Evolutionary conservation across 2,888 invertebrate species (phyloP).

Genomic region (Hydropsyche betteni): DNA sequence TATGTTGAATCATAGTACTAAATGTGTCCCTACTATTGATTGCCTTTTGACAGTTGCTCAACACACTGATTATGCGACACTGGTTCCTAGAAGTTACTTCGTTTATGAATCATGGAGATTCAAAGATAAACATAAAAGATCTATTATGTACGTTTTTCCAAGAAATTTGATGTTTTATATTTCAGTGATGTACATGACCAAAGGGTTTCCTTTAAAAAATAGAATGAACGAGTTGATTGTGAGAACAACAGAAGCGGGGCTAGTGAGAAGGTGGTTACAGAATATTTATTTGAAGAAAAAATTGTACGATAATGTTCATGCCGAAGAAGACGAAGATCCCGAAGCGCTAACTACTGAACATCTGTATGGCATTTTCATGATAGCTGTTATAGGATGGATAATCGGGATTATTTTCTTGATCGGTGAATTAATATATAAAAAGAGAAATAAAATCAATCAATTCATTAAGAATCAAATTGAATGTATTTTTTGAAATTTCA

Average conservation of each 20-base stretch:
- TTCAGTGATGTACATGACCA: constrained; percentile 33
- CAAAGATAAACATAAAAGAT: neutral
- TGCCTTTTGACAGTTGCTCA: neutral
- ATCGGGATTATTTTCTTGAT: neutral
- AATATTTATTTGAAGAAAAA: neutral
- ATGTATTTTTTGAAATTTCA: too few species aligned
- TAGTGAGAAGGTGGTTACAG: constrained; percentile 1
- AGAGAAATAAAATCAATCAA: too few species aligned
- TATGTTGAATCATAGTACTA: neutral
- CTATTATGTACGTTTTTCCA: constrained; percentile 3
- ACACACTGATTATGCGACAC: neutral
- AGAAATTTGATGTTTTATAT: constrained; percentile 11
- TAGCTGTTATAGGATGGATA: neutral
- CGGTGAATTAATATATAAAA: too few species aligned
- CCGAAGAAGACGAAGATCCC: neutral
- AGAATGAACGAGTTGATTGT: constrained; percentile 21
- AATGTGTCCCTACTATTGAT: constrained; percentile 1
- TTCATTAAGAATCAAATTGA: too few species aligned
- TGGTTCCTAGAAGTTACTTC: constrained; percentile 17
- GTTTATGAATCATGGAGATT: constrained; percentile 28
- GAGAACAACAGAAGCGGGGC: constrained; percentile 4
- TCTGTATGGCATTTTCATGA: constrained; percentile 8
- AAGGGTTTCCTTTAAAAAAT: constrained; percentile 28
- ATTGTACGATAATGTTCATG: neutral
- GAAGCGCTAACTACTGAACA: neutral